phyloP scores from a whole-genome alignment of 2,113 vertebrate genomes.

The Hypanus sabinus region DNA sequence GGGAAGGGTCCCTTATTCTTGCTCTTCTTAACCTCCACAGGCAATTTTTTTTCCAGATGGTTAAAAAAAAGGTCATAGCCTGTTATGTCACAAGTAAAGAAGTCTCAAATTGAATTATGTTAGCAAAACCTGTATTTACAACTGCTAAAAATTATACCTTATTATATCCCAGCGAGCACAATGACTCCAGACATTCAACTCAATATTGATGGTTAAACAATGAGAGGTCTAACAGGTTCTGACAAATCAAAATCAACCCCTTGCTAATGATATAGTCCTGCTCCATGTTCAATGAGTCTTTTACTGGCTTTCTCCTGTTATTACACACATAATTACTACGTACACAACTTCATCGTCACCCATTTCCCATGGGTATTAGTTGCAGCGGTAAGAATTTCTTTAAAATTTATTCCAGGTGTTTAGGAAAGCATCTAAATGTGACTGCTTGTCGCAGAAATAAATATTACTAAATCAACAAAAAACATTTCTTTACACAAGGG shows the following conservation, averaged over 20 bases:
- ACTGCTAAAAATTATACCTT: not conserved
- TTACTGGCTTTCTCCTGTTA: not conserved
- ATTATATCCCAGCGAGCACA: not conserved
- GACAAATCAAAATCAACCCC: conserved; percentile 4
- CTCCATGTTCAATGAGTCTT: not conserved
- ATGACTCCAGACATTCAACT: not conserved
- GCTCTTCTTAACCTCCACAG: no score
- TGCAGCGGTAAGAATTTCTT: not conserved
- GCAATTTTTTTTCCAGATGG: not conserved
- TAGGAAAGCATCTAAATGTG: not conserved
- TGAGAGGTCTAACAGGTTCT: not conserved
- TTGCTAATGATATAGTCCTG: conserved; percentile 1
- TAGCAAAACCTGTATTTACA: not conserved
- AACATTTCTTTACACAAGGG: not conserved
- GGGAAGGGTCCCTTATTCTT: not conserved
- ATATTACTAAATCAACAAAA: not conserved
- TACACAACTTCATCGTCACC: not conserved
- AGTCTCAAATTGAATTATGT: no score
- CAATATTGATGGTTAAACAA: not conserved
- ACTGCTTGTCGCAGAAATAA: not conserved
- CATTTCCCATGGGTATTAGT: not conserved
- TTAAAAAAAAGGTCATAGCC: not conserved
- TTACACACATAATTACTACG: not conserved
- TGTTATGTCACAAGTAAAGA: not conserved
- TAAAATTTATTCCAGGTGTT: conserved; percentile 8